phyloP scores from a whole-genome alignment of 2,797 vertebrate genomes.

The Rhabdophis nuchalis region DNA sequence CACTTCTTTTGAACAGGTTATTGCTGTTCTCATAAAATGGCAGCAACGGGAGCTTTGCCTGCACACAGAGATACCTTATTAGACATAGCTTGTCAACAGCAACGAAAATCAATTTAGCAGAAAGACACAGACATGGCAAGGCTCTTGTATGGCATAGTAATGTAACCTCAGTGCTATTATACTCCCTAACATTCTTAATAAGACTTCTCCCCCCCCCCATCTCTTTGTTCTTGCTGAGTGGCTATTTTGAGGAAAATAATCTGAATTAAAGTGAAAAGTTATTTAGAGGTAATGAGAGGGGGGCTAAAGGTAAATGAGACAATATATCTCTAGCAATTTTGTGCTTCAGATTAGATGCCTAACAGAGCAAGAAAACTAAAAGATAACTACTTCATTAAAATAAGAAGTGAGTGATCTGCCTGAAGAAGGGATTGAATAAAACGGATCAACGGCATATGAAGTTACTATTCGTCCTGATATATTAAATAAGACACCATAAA shows the following conservation, averaged over 20 bases:
- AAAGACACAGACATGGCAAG: neutral
- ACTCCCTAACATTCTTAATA: neutral
- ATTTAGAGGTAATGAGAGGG: constrained; percentile 57
- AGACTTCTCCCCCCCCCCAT: neutral
- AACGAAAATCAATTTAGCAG: neutral
- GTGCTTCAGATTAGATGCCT: constrained; percentile 58
- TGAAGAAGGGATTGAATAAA: neutral
- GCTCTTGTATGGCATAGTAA: neutral
- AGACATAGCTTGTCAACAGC: neutral
- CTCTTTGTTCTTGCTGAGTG: neutral
- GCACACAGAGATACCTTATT: neutral
- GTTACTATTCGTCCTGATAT: neutral
- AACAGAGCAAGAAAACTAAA: constrained; percentile 29
- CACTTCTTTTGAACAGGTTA: neutral
- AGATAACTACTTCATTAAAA: constrained; percentile 24
- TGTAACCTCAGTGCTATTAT: neutral
- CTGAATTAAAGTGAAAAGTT: constrained; percentile 51
- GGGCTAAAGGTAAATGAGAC: constrained; percentile 39
- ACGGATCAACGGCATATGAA: neutral
- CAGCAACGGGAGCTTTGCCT: neutral
- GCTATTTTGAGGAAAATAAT: constrained; percentile 48
- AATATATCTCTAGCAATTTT: constrained; percentile 54
- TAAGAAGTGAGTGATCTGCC: constrained; percentile 16
- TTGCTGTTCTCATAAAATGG: neutral
- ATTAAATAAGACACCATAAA: neutral